These are phyloP conservation scores for Scyliorhinus canicula DNA, from an alignment of 2,797 vertebrate species.

Conservation along the genomic window DNA sequence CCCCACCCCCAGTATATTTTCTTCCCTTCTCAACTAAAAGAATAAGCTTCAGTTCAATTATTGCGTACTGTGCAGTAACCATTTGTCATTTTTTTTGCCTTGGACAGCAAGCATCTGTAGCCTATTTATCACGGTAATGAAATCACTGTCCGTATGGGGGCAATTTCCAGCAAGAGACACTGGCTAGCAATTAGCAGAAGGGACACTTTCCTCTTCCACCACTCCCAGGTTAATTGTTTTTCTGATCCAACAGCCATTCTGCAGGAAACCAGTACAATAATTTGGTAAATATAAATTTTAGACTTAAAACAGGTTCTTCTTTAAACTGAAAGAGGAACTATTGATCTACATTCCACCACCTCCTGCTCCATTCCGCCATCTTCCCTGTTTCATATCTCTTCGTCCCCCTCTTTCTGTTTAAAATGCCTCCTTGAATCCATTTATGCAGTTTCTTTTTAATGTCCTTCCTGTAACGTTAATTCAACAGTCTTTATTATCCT, in stretches of 20 bases:
- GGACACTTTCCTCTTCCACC: neutral
- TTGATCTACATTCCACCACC: neutral
- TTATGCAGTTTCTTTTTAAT: neutral
- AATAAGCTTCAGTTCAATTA: neutral
- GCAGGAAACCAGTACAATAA: neutral
- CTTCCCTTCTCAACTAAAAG: neutral
- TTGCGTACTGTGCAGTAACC: neutral
- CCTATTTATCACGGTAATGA: neutral
- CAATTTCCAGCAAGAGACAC: neutral
- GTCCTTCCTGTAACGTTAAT: neutral
- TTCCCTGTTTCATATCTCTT: neutral
- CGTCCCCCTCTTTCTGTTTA: neutral
- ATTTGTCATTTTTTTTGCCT: neutral
- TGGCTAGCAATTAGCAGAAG: neutral
- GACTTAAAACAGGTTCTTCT: neutral
- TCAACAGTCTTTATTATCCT: neutral
- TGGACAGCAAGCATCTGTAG: neutral
- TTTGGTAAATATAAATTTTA: neutral
- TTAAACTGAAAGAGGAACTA: neutral
- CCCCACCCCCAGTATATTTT: neutral
- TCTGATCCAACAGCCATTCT: neutral
- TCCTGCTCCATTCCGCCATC: neutral
- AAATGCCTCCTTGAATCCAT: neutral
- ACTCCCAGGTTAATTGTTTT: neutral
- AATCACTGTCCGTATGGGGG: neutral